Base-by-base conservation (phyloP, 2,113 vertebrate species). In the Paradisaea rubra region DNA sequence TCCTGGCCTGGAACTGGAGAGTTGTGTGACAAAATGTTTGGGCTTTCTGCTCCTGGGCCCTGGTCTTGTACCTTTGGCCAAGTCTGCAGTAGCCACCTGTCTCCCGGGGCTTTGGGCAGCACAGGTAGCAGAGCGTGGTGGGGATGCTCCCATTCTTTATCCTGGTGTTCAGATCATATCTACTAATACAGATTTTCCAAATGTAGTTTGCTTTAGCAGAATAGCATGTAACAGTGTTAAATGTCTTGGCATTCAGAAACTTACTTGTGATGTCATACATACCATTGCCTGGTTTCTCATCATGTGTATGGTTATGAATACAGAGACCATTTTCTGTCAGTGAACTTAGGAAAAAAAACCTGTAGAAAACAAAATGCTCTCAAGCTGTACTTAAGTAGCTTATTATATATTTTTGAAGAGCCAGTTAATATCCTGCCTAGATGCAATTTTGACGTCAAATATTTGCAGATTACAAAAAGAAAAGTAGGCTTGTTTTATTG, bases 91-190 rank as follows among this genome's bases (percentile, higher is more conserved):
- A 49, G 30, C 27, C 53, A 7, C 25, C 44, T 56, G 41, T 15
- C 35, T 63, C 8, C 56, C 3, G 3, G 45, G 9, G 24, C 21
- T 28, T 49, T 8, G 5, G 65, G 49, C 45, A 77, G 19, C 25
- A 31, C 23, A 7, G 56, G 28, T 19, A 39, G 45, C 15, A 19
- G 47, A 44, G 47, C 0, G 0, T 25, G 16, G 15, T 39, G 35
- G 31, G 30, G 9, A 6, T 44, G 30, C 9, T 85, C 27, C 49
- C 2, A 2, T 37, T 41, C 52, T 37, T 54, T 7, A 24, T 27
- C 45, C 37, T 31, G 30, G 14, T 59, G 22, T 79, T 81, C 57
- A 72, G 18, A 18, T 17, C 69, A 4, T 17, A 41, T 28, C 16
- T 68, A 1, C 15, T 42, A 15, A 42, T 22, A 42, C 5, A 47